Base-by-base conservation (phyloP, 2,797 vertebrate genomes). In the Salarias fasciatus region DNA sequence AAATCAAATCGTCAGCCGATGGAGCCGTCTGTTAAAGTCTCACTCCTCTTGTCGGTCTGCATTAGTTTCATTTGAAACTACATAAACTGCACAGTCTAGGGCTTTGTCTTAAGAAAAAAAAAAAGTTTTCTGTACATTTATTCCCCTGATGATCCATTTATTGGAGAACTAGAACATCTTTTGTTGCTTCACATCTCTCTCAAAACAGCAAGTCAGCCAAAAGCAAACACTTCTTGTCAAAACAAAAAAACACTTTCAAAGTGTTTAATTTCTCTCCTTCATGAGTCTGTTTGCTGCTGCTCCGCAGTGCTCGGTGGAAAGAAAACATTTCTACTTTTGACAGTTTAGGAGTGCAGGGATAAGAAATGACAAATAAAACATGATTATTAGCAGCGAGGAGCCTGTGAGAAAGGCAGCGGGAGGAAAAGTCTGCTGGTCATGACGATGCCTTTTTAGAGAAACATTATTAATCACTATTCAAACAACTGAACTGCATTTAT, bases 151-250 rank as follows among this genome's bases (percentile, higher is more conserved):
- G 33, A 33, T 5, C 33, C 4, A 35, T 35, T 35, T 35, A 35
- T 35, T 35, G 33, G 33, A 35, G 6, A 6, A 35, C 33, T 9
- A 9, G 6, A 35, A 6, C 6, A 35, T 35, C 33, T 9, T 35
- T 35, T 35, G 33, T 35, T 6, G 9, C 33, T 35, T 33, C 9
- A 15, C 28, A 44, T 52, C 49, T 43, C 42, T 44, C 37, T 71
- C 44, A 42, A 43, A 55, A 46, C 11, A 36, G 11, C 31, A 29
- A 59, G 18, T 62, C 43, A 53, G 14, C 28, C 24, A 51, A 49
- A 75, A 13, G 56, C 40, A 52, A 68, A 69, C 29, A 4, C 10
- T 51, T 49, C 42, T n/a, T 9, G 37, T 43, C 46, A 45, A 58
- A 43, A 46, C 37, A 57, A 47, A 35, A 3, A 3, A 35, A 35